Conservation (phyloP, 2,888 invertebrate species). For the Ecdyonurus torrentis region DNA sequence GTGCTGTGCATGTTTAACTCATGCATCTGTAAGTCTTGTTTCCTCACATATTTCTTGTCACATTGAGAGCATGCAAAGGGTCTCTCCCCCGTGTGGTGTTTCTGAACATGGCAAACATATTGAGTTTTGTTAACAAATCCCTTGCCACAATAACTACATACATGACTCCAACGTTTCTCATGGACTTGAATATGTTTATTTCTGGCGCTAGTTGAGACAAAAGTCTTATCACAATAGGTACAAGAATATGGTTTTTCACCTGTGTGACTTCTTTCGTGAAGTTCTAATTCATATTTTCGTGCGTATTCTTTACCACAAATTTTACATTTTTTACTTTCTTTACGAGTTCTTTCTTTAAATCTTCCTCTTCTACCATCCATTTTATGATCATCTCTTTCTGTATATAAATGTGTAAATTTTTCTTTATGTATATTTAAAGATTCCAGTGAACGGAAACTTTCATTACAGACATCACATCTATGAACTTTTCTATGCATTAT, state of each 20-base stretch:
- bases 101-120: background rate
- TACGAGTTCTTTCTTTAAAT: background rate
- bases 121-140: background rate
- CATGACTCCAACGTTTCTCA: background rate
- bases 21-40: background rate
- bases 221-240: background rate
- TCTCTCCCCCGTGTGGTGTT: background rate
- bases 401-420: background rate
- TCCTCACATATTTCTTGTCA: background rate
- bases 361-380: background rate
- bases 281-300: background rate
- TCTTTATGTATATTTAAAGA: background rate
- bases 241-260: background rate
- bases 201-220: background rate
- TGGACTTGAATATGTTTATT: background rate
- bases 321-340: background rate
- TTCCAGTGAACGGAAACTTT: background rate
- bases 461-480: background rate
- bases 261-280: background rate
- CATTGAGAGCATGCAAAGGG: background rate
- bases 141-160: background rate
- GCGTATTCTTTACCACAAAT: background rate
- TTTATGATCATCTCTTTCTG: background rate
- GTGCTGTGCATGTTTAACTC: background rate
- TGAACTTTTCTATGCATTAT: background rate